Evolutionary conservation across 92 coral and sea anemone species (phyloP).

Genomic region (Phymanthus crucifer): DNA sequence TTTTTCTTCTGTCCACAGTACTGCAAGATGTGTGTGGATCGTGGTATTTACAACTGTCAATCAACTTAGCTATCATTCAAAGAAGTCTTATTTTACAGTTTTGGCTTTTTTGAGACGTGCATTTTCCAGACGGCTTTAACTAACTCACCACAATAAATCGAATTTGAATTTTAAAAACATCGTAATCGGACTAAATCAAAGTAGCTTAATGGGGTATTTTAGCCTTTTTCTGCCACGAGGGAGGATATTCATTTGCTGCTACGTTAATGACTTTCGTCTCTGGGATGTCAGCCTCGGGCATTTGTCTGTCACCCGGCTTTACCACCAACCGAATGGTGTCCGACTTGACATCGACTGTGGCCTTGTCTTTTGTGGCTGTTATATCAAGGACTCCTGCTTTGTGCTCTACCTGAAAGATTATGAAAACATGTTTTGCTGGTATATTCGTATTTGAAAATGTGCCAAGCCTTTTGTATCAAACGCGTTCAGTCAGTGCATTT

Average conservation of each 20-base stretch:
- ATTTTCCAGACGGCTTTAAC: no score
- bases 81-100: not conserved
- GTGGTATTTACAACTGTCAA: constrained; percentile 38
- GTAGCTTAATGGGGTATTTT: no score
- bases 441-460: not conserved
- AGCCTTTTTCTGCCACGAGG: not conserved
- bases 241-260: constrained; percentile 27
- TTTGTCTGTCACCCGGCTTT: constrained; percentile 87
- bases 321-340: constrained; percentile 92
- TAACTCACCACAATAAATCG: no score
- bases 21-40: constrained; percentile 41
- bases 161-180: no score
- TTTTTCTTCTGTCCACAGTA: not conserved
- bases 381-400: constrained; percentile 89
- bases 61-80: not conserved
- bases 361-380: constrained; percentile 82
- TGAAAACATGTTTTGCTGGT: not conserved
- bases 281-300: constrained; percentile 58
- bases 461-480: not conserved
- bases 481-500: no score
- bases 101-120: not conserved
- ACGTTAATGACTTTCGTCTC: constrained; percentile 73
- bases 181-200: not conserved
- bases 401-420: constrained; percentile 77
- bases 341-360: constrained; percentile 87